Evolutionary conservation across 1,140 invertebrate species (phyloP).

Genomic region (Tetramorium parvispinum): DNA sequence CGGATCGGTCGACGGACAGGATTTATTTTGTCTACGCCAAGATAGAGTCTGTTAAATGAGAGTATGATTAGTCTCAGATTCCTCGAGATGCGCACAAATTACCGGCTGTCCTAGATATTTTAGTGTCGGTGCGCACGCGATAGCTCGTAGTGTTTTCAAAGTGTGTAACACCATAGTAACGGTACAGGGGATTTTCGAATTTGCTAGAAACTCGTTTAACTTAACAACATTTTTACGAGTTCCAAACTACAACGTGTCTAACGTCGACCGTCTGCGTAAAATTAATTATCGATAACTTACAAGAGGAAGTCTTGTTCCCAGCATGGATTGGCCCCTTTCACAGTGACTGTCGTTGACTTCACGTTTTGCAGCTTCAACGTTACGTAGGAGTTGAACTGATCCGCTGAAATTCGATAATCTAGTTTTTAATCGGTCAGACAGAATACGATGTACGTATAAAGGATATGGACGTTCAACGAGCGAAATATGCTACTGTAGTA

Average conservation of each 20-base stretch:
- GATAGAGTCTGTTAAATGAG: conserved; percentile 28
- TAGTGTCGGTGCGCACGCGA: conserved; percentile 35
- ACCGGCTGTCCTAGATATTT: conserved; percentile 42
- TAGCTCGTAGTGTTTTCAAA: conserved; percentile 6
- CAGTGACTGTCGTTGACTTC: conserved; percentile 98
- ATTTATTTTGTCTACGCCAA: not conserved
- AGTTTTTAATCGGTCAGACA: not conserved
- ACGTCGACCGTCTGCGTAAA: not conserved
- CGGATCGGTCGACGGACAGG: not conserved
- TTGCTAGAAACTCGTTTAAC: not conserved
- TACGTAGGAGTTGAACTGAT: conserved; percentile 96
- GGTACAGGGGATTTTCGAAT: not conserved
- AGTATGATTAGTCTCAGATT: conserved; percentile 41
- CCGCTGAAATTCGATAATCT: conserved; percentile 86
- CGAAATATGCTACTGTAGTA: conserved; percentile 4
- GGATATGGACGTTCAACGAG: not conserved
- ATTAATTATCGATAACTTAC: conserved; percentile 89
- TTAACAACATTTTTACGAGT: not conserved
- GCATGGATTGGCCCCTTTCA: conserved; percentile 97
- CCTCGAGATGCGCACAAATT: conserved; percentile 38
- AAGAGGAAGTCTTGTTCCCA: conserved; percentile 99
- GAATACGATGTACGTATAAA: not conserved
- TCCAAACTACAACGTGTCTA: not conserved
- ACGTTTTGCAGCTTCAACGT: conserved; percentile 99
- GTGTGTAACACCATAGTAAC: conserved; percentile 7